Evolutionary conservation across 2,888 invertebrate species (phyloP).

Genomic region (Drosophila macrospina): DNA sequence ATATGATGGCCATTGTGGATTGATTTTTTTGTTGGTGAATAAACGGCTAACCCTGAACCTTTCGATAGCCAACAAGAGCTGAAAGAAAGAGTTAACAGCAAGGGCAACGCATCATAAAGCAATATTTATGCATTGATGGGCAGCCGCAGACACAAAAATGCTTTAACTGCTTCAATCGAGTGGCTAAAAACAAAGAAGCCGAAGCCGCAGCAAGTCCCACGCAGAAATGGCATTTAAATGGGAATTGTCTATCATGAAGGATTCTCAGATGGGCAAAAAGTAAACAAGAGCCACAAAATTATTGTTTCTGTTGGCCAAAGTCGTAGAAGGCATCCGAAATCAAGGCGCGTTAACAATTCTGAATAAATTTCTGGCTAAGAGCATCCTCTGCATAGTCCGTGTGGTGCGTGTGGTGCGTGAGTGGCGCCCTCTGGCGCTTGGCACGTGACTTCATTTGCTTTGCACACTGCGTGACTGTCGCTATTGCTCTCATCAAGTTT

Average conservation of each 20-base stretch:
- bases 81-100: conserved; percentile 22
- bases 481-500: conserved; percentile 12
- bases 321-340: conserved; percentile 39
- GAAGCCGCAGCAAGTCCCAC: neutral
- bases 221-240: conserved; percentile 36
- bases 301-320: conserved; percentile 3
- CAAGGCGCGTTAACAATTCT: conserved; percentile 45
- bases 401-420: conserved; percentile 15
- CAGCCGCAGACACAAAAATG: conserved; percentile 20
- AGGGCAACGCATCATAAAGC: conserved; percentile 45
- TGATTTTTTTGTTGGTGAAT: conserved; percentile 38
- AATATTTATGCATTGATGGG: conserved; percentile 35
- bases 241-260: conserved; percentile 14
- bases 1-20: conserved; percentile 43
- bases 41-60: conserved; percentile 23
- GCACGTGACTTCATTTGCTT: conserved; percentile 73
- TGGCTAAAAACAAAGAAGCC: conserved; percentile 21
- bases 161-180: conserved; percentile 20
- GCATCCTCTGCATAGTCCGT: conserved; percentile 6
- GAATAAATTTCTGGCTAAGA: conserved; percentile 34
- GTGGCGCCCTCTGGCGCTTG: conserved; percentile 51
- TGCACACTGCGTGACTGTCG: conserved; percentile 35
- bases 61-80: conserved; percentile 31
- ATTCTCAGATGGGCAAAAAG: conserved; percentile 11
- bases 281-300: conserved; percentile 16